Evolutionary conservation across 2,113 vertebrate genomes (phyloP).

Genomic region (Taurulus bubalis): DNA sequence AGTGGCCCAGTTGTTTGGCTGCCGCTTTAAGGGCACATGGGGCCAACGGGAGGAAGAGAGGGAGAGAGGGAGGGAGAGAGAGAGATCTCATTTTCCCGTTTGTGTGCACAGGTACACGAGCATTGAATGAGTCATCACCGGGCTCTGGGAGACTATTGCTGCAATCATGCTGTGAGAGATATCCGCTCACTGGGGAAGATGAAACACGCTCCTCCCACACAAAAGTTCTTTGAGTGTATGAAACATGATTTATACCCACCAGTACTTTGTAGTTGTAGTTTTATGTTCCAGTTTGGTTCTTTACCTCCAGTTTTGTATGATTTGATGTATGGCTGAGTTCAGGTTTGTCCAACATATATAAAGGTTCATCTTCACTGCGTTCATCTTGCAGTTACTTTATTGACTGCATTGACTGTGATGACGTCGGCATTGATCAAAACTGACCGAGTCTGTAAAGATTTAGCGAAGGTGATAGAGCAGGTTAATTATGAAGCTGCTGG

Average conservation of each 20-base stretch:
- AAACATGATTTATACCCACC: neutral
- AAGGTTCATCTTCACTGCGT: neutral
- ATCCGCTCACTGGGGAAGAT: neutral
- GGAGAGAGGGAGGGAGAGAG: neutral
- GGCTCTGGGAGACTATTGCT: conserved; percentile 10
- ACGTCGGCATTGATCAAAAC: neutral
- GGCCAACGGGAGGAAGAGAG: neutral
- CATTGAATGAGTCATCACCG: conserved; percentile 33
- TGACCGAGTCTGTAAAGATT: neutral
- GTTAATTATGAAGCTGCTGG: neutral
- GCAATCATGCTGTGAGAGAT: neutral
- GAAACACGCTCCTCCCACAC: neutral
- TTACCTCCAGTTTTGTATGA: neutral
- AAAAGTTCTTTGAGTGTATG: neutral
- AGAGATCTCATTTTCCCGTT: conserved; percentile 31
- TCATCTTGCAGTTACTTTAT: neutral
- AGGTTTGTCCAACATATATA: neutral
- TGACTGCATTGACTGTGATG: neutral
- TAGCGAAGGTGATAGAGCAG: neutral
- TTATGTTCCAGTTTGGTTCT: neutral
- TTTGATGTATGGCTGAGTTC: neutral
- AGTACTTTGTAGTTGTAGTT: neutral
- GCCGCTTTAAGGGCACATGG: conserved; percentile 35
- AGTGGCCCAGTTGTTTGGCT: conserved; percentile 25
- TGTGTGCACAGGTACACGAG: conserved; percentile 23